These are phyloP conservation scores for Phymorhynchus buccinoides DNA, from an alignment of 1,140 invertebrate genomes.

Conservation along the genomic window DNA sequence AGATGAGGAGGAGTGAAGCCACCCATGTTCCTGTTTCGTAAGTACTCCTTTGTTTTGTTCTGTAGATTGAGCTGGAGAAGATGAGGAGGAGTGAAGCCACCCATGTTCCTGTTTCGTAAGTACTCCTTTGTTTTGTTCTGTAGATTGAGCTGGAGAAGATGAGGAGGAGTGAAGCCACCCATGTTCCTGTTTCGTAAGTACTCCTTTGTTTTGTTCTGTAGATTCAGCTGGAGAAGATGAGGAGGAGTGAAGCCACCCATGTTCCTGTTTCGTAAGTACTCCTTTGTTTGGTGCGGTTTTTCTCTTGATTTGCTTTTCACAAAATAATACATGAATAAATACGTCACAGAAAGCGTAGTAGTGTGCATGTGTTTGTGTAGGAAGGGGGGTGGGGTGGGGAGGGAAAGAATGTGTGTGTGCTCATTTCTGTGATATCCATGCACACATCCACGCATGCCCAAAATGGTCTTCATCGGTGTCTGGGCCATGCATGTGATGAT, in stretches of 20 bases:
- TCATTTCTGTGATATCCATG: too few species aligned
- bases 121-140: conserved; percentile 1
- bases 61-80: too few species aligned
- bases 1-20: too few species aligned
- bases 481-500: not conserved
- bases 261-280: conserved; percentile 12
- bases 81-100: too few species aligned
- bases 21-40: not conserved
- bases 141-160: conserved; percentile 82
- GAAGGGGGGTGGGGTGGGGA: too few species aligned
- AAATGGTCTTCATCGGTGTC: too few species aligned
- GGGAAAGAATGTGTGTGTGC: too few species aligned
- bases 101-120: not conserved
- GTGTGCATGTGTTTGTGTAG: too few species aligned
- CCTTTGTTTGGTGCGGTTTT: not conserved
- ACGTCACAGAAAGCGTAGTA: too few species aligned
- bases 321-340: too few species aligned
- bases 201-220: conserved; percentile 39
- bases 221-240: conserved; percentile 82
- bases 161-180: conserved; percentile 73
- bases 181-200: conserved; percentile 25
- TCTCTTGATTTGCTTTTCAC: too few species aligned
- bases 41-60: not conserved
- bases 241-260: conserved; percentile 72
- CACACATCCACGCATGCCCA: too few species aligned